Base-by-base conservation (phyloP, 2,888 invertebrate genomes). In the Diloba caeruleocephala region DNA sequence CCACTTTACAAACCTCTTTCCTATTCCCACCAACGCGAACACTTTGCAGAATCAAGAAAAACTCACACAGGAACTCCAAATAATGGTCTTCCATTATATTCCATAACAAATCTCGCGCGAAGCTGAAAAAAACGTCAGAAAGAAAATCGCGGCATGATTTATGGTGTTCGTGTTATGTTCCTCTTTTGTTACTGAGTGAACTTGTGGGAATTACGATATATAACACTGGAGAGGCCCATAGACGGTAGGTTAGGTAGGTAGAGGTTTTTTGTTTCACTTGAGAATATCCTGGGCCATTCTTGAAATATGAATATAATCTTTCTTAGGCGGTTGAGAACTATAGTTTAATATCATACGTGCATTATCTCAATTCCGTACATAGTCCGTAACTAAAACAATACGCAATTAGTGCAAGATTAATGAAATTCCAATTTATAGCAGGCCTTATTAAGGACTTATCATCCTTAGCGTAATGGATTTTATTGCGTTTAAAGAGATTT, bases 111-210 rank as follows among this genome's bases (percentile, higher is more conserved):
- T 53, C 33, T 26, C 48, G 52, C 70, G 46, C 21, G 23, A 46
- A 43, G 36, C 42, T 52, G 42, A 51, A 54, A 56, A 69, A 69
- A 39, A 50, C 41, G 49, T 33, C 50, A 37, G 14, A 15, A 44
- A 65, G 64, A 63, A 60, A 61, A 33, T 8, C 45, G 32, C 54
- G 39, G 10, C 34, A 38, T 66, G 72, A 71, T 71, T 71, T 65
- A 71, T 71, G 69, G 62, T 65, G 48, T 55, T 43, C 36, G 36
- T 23, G 45, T 58, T 56, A 46, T 53, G 49, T 49, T 54, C 36
- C 31, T 68, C 61, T 61, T 60, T 70, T 67, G 56, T 67, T 64
- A 57, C 38, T 19, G 19, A 50, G 46, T 64, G 64, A 70, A 64
- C 54, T 66, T 55, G 33, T 33, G 56, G 26, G 60, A 67, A 69